Percentiles rank a stretch among this genome's conserved stretches.
These are phyloP conservation scores for Drosophila melanocephala DNA, from an alignment of 2,888 invertebrate genomes.

Conservation along the genomic window DNA sequence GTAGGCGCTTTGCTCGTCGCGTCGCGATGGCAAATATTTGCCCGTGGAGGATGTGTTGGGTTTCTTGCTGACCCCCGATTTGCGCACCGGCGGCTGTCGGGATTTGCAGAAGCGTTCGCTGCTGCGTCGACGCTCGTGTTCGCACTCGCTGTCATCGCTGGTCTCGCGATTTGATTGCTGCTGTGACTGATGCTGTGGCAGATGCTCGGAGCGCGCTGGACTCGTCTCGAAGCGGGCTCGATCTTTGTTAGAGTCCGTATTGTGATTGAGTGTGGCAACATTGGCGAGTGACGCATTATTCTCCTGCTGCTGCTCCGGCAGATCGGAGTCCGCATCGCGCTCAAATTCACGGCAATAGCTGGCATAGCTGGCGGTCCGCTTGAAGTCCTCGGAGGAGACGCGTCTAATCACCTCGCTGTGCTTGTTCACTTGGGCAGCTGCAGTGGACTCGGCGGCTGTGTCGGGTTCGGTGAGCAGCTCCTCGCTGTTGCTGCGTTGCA, in stretches of 20 bases:
- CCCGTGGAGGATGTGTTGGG: conserved; percentile 56
- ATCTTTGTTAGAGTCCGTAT: conserved; percentile 71
- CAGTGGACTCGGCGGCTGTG: conserved; percentile 58
- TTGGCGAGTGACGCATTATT: conserved; percentile 82
- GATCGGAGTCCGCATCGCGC: conserved; percentile 48
- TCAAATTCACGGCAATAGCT: conserved; percentile 78
- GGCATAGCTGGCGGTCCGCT: conserved; percentile 80
- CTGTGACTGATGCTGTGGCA: background rate
- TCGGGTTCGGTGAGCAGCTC: conserved; percentile 87
- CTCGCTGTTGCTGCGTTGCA: conserved; percentile 88
- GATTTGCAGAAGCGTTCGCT: conserved; percentile 89
- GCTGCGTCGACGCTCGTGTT: conserved; percentile 88
- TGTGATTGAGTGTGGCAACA: conserved; percentile 34
- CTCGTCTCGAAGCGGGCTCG: conserved; percentile 84
- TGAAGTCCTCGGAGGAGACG: conserved; percentile 84
- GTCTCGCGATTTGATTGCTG: conserved; percentile 81
- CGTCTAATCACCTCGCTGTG: conserved; percentile 78
- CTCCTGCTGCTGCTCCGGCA: conserved; percentile 59
- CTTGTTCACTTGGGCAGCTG: conserved; percentile 17
- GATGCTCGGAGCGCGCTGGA: conserved; percentile 84
- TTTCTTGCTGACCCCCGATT: conserved; percentile 84
- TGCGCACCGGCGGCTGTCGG: conserved; percentile 87
- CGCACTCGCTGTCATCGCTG: conserved; percentile 87
- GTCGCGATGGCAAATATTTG: conserved; percentile 78
- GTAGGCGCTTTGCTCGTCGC: conserved; percentile 84